Base-by-base conservation (phyloP, 1,140 invertebrate species). In the Drosophila repleta region DNA sequence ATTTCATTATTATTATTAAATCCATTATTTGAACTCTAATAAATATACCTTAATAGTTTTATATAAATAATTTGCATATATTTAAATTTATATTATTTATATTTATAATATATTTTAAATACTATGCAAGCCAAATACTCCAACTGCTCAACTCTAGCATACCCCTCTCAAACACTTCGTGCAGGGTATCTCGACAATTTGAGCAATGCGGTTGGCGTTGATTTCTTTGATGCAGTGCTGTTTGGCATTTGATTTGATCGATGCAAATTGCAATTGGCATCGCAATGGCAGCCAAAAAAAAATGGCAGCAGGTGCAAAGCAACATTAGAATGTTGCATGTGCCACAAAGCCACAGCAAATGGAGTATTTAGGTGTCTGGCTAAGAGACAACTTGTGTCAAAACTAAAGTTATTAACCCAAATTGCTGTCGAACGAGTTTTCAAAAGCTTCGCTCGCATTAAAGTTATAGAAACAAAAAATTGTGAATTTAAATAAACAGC, bases 181-280 rank as follows among this genome's bases (percentile, higher is more conserved):
- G 32, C 35, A 37, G 43, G n/a, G 43, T 63, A 55, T 41, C 29
- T 43, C 35, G 26, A 57, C 52, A 41, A 15, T 68, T 79, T 60
- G 32, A 66, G 45, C 37, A 26, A 26, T 60, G 46, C 39, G 39
- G 57, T 62, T 68, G 24, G 37, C 55, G 48, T 55, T 73, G 39
- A 37, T 46, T 37, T n/a, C n/a, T 64, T 51, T 46, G 61, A 48
- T 58, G 70, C 66, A 76, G 55, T 32, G 10, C 45, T 18, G 3
- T 18, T 60, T 74, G 73, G 58, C 66, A 76, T 74, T 77, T 70
- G 53, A 77, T 81, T 69, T 70, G 55, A 82, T 81, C 66, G 70
- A 82, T 82, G 74, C 78, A 74, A 81, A 82, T 51, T 67, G 57
- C 43, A 80, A 77, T 82, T 77, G 79, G 76, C 78, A 81, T 68